Conservation (phyloP, 2,113 vertebrate genomes). For the Pongo abelii region DNA sequence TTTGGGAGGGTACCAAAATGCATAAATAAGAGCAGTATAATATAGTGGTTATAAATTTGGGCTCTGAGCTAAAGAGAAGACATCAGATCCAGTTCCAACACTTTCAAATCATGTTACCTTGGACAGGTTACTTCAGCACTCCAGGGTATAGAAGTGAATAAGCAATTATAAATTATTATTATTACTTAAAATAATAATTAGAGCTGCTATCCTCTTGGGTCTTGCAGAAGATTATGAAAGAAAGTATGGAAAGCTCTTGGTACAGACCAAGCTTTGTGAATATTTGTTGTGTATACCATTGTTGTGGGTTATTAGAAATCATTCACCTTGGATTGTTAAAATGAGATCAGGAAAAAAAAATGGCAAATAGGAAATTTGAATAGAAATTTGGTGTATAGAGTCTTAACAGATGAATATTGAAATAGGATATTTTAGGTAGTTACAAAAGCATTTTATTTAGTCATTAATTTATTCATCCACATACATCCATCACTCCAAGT, state of each 20-base stretch:
- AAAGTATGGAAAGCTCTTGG: not conserved
- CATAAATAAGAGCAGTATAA: not conserved
- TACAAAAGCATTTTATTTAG: not conserved
- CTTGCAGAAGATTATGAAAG: not conserved
- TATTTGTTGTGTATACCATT: not conserved
- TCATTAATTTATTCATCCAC: not conserved
- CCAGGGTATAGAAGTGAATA: not conserved
- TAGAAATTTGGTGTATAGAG: not conserved
- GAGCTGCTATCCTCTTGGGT: not conserved
- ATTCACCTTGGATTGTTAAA: not conserved
- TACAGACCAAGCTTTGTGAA: not conserved
- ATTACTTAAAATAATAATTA: not conserved
- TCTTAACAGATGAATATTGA: not conserved
- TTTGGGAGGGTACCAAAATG: not conserved
- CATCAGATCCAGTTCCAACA: not conserved
- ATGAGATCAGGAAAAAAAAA: not conserved
- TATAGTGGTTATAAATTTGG: not conserved
- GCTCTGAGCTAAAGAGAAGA: not conserved
- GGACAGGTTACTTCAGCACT: not conserved
- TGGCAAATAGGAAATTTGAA: not conserved
- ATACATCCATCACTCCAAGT: not conserved
- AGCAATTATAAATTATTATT: not conserved
- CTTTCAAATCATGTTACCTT: not conserved
- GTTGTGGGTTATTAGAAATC: not conserved
- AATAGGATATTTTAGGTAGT: not conserved